Base-by-base conservation (phyloP, 2,797 vertebrate species). In the Vespertilio murinus region DNA sequence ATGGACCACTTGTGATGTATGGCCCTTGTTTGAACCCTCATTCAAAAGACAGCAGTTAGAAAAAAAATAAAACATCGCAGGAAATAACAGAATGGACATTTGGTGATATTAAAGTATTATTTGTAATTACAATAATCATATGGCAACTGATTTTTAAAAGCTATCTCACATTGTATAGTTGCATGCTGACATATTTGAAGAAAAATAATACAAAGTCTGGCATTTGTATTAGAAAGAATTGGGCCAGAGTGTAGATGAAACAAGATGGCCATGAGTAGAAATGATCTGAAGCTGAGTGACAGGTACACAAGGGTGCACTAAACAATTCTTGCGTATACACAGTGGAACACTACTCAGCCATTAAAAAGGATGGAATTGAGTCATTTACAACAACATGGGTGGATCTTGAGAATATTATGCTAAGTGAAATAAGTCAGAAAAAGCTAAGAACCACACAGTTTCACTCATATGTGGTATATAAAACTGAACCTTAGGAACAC, bases 111-210 rank as follows among this genome's bases (percentile, higher is more conserved):
- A 56, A 92, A 22, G 52, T 77, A 73, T 90, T 90, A 75, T 67
- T 96, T 85, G 74, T 64, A 71, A 65, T 80, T 94, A 42, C 52
- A 20, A 84, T 42, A 52, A 74, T 90, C 18, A 33, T 20, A 71
- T 70, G 59, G 6, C 18, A 94, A 6, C 79, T 86, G 52, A 7
- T 52, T 81, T 89, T 86, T 18, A 65, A 77, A 85, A 35, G 20
- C 8, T 40, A 56, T 16, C 7, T 88, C 4, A 38, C 5, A 54
- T 71, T 86, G 69, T 73, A 86, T 64, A 85, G 52, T 28, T 82
- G 17, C 12, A 75, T 61, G 28, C 33, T 87, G 6, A 90, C 77
- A 18, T 83, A 52, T 42, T 74, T 89, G 38, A 20, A 93, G 49
- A 91, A 86, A 94, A 78, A 74, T 82, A 42, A 78, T 54, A 12